phyloP scores from a whole-genome alignment of 2,113 vertebrate genomes.

The Benitochromis conjunctus region DNA sequence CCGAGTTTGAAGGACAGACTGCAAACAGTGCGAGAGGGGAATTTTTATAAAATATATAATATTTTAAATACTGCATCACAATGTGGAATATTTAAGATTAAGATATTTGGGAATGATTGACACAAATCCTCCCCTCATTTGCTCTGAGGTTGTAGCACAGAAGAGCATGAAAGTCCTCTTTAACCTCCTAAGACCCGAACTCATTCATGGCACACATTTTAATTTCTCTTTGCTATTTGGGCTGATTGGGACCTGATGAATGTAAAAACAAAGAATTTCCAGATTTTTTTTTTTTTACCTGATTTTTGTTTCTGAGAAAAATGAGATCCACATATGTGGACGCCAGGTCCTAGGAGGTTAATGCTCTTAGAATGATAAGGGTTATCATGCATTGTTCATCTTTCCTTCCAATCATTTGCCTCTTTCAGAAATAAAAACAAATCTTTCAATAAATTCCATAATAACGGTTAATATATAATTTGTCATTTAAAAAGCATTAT shows the following conservation, averaged over 20 bases:
- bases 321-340: no score
- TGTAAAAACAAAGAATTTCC: no score
- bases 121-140: background rate
- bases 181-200: no score
- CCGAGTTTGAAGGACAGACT: rapidly evolving
- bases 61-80: background rate
- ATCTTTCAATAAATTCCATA: background rate
- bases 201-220: no score
- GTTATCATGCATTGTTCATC: background rate
- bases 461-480: background rate
- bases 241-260: no score
- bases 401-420: no score
- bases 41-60: background rate
- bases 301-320: no score
- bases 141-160: background rate
- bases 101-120: background rate
- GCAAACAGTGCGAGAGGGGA: background rate
- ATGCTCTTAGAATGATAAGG: background rate
- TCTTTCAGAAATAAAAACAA: background rate
- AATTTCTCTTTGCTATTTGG: no score
- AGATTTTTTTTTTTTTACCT: no score
- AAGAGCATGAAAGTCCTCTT: background rate
- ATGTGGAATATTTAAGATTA: background rate
- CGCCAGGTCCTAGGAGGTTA: no score
- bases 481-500: background rate